Conservation (phyloP, 2,888 invertebrate species). For the Nesidiocoris tenuis region DNA sequence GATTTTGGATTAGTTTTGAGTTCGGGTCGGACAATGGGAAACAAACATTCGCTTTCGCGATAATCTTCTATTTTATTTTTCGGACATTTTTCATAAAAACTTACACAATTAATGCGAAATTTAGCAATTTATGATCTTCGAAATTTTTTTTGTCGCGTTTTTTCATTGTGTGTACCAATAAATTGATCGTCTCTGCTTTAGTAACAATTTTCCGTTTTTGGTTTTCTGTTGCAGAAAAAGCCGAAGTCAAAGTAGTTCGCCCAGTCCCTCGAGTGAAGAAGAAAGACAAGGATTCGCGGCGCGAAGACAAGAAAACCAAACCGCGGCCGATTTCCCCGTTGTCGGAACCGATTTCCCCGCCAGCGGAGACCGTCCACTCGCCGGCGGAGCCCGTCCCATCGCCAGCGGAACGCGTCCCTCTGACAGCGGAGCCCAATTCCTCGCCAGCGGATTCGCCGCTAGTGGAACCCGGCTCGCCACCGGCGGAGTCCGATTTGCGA, state of each 20-base stretch:
- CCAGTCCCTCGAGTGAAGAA: conserved; percentile 44
- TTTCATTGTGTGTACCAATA: neutral
- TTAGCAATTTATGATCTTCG: too few relatives aligned
- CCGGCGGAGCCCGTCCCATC: neutral
- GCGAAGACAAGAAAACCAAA: conserved; percentile 38
- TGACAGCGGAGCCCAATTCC: neutral
- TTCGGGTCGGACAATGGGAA: too few relatives aligned
- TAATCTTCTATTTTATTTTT: too few relatives aligned
- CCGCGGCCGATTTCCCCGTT: neutral
- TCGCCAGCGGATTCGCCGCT: neutral
- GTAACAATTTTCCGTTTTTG: too few relatives aligned
- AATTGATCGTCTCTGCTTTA: conserved; percentile 8
- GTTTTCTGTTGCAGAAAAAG: conserved; percentile 45
- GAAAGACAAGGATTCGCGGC: conserved; percentile 35
- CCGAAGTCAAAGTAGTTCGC: conserved; percentile 38
- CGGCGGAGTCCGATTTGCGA: neutral
- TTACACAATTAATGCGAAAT: too few relatives aligned
- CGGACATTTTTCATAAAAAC: too few relatives aligned
- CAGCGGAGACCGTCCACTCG: neutral
- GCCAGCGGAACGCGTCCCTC: neutral
- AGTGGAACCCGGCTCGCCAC: neutral
- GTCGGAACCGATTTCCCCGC: neutral
- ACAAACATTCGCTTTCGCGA: too few relatives aligned
- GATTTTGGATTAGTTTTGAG: too few relatives aligned
- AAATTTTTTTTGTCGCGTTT: neutral